Conservation (phyloP, 2,113 vertebrate species). For the Elanus axillaris region DNA sequence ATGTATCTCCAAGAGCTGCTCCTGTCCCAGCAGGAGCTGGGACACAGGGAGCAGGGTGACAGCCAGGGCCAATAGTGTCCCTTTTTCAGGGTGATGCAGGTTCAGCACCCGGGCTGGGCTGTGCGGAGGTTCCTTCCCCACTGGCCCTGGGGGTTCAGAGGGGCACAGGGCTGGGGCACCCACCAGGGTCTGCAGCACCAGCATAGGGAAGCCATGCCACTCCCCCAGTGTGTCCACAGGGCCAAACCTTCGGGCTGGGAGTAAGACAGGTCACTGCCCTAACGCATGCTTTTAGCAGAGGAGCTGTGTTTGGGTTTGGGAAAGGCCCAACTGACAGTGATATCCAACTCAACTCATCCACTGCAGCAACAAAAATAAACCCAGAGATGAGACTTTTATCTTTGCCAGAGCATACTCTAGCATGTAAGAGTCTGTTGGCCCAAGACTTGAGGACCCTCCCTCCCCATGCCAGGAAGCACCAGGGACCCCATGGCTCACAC, state of each 20-base stretch:
- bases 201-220: rapidly evolving
- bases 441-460: background rate
- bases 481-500: rapidly evolving
- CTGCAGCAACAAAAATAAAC: background rate
- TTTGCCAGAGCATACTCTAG: background rate
- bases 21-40: background rate
- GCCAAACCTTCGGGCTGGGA: background rate
- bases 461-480: rapidly evolving
- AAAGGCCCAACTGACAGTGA: background rate
- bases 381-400: background rate
- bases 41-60: rapidly evolving
- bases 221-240: rapidly evolving
- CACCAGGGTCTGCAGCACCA: rapidly evolving
- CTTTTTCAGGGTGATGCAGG: background rate
- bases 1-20: background rate
- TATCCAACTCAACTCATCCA: background rate
- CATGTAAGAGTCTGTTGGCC: rapidly evolving
- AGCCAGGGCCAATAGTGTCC: background rate
- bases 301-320: background rate
- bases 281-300: rapidly evolving
- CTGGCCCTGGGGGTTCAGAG: rapidly evolving
- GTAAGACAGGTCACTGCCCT: rapidly evolving
- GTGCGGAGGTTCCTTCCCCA: background rate
- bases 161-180: rapidly evolving
- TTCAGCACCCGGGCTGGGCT: background rate